Base-by-base conservation (phyloP, 1,140 invertebrate species). In the Meloidogyne hapla region DNA sequence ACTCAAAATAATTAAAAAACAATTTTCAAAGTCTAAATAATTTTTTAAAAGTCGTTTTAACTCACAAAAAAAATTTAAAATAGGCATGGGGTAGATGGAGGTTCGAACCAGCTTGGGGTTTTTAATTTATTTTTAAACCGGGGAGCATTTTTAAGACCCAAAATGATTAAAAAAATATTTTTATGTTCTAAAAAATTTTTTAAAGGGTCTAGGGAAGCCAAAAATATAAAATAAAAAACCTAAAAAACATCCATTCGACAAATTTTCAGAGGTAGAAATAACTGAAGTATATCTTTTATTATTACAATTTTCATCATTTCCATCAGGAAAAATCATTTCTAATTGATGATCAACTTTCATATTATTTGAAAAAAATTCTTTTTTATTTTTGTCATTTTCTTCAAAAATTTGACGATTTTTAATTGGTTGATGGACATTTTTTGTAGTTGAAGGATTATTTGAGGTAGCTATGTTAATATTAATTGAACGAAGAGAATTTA, bases 321-420 rank as follows among this genome's bases (percentile, higher is more conserved):
- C n/a, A 45, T 87, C 83, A 0, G 86, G 83, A 9, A 82, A 42
- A 71, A 85, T 85, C 84, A 85, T 86, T 64, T 83, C 86, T 12
- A 85, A 42, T 33, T 85, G 78, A 62, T 85, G 83, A 67, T 85
- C 74, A 6, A 85, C 12, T 23, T 74, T 62, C 1, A 82, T 62
- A 28, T 65, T 74, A n/a, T 45, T 33, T 33, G 5, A 28, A 25
- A 9, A 33, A 45, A 56, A n/a, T n/a, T n/a, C n/a, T n/a, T n/a
- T n/a, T 45, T n/a, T 15, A 25, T 25, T 33, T 15, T 26, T 56
- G 26, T n/a, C 33, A 13, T 23, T 18, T 4, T 45, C 15, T 25
- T 42, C n/a, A 21, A 21, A 15, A n/a, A 18, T 10, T 1, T 70
- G 1, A 21, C 5, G 4, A 8, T 48, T 45, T n/a, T 56, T 56